Percentiles rank a stretch among this genome's conserved stretches.
Conservation (phyloP, 2,113 vertebrate genomes). For the Okapia johnstoni region DNA sequence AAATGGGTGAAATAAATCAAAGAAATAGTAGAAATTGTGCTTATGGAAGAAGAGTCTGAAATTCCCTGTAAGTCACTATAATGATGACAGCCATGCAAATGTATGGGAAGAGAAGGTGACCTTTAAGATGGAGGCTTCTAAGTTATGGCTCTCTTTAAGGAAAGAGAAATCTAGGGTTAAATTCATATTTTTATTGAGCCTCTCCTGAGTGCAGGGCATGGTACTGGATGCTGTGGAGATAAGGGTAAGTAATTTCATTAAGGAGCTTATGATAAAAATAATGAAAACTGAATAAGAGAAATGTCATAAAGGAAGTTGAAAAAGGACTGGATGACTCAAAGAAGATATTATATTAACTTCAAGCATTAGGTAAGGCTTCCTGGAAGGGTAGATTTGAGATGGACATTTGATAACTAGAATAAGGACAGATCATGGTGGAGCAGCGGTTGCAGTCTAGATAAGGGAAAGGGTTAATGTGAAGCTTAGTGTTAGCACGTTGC, state of each 20-base stretch:
- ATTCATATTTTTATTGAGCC: background rate
- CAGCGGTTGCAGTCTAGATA: background rate
- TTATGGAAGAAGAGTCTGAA: background rate
- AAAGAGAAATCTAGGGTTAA: background rate
- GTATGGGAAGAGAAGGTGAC: background rate
- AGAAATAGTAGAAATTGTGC: background rate
- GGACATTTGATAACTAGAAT: background rate
- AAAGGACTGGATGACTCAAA: slow-evolving; percentile 3
- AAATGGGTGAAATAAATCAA: background rate
- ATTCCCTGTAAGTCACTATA: background rate
- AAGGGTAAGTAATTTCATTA: slow-evolving; percentile 22
- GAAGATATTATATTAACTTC: background rate
- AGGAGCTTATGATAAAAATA: background rate
- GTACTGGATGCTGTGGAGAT: background rate
- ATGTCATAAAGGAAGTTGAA: slow-evolving; percentile 8
- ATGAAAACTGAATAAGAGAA: background rate
- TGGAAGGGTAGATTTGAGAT: background rate
- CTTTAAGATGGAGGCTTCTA: background rate
- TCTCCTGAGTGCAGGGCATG: background rate
- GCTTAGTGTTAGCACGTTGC: background rate
- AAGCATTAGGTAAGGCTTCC: background rate
- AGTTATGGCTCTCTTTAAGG: background rate
- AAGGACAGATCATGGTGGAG: background rate
- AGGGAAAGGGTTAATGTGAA: background rate
- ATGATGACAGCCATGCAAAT: background rate